Conservation (phyloP, 2,113 vertebrate genomes). For the Daubentonia madagascariensis region DNA sequence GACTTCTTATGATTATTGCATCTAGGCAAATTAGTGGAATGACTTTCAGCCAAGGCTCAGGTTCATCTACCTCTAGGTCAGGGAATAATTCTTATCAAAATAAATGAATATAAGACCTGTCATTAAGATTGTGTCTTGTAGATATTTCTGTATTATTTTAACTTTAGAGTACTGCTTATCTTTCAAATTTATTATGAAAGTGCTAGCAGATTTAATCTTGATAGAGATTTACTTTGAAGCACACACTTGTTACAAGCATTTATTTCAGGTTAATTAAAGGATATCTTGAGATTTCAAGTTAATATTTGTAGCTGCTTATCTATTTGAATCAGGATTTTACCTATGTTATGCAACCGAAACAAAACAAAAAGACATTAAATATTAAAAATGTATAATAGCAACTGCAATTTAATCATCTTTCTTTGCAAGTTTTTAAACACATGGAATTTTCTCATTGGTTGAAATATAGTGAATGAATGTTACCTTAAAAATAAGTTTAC, state of each 20-base stretch:
- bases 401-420: background rate
- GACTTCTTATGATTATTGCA: background rate
- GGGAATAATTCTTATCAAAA: background rate
- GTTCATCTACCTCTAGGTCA: background rate
- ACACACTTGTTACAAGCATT: background rate
- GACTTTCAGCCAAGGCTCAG: background rate
- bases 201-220: background rate
- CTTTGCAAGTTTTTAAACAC: background rate
- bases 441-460: background rate
- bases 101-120: background rate
- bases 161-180: background rate
- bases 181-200: background rate
- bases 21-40: background rate
- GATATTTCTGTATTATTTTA: background rate
- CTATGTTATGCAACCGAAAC: background rate
- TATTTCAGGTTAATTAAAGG: background rate
- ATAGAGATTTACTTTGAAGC: background rate
- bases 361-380: background rate
- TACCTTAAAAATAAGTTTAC: background rate
- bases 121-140: background rate
- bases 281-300: background rate
- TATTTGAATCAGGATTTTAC: background rate
- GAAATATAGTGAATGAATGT: background rate
- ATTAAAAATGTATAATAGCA: background rate
- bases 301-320: background rate